phyloP scores from a whole-genome alignment of 2,797 vertebrate species.

The Crocodylus rhombifer region DNA sequence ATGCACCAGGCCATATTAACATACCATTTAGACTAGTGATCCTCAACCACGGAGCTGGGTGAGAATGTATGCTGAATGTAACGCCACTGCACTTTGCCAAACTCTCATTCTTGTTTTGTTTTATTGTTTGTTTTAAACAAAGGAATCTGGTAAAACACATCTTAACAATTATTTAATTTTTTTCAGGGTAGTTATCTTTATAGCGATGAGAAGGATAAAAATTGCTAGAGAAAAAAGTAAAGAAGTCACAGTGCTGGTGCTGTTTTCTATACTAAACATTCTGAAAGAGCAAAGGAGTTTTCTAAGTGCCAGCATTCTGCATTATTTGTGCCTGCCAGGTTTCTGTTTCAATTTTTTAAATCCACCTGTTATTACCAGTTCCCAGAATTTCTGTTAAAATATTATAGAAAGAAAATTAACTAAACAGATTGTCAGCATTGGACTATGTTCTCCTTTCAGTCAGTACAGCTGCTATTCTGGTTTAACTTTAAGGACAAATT shows the following conservation, averaged over 20 bases:
- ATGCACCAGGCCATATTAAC: too few species aligned
- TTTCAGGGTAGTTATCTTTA: neutral
- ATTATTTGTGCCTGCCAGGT: neutral
- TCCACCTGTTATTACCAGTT: neutral
- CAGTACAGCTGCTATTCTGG: neutral
- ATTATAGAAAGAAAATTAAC: neutral
- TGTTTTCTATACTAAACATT: neutral
- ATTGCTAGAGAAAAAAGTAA: neutral
- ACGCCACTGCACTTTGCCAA: neutral
- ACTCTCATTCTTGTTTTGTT: neutral
- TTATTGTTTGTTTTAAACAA: neutral
- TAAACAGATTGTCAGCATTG: neutral
- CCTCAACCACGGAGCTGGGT: neutral
- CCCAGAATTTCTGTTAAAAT: neutral
- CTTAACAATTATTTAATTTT: neutral
- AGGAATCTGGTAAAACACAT: neutral
- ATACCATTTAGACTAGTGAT: too few species aligned
- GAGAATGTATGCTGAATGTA: neutral
- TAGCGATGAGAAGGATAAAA: neutral
- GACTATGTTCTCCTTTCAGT: neutral
- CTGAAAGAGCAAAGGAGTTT: neutral
- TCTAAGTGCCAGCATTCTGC: neutral
- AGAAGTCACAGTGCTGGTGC: neutral
- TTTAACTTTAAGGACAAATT: neutral
- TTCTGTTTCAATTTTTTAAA: neutral